Percentiles rank a stretch among this genome's conserved stretches.
Conservation (phyloP, 2,113 vertebrate genomes). For the Hippoglossus stenolepis region DNA sequence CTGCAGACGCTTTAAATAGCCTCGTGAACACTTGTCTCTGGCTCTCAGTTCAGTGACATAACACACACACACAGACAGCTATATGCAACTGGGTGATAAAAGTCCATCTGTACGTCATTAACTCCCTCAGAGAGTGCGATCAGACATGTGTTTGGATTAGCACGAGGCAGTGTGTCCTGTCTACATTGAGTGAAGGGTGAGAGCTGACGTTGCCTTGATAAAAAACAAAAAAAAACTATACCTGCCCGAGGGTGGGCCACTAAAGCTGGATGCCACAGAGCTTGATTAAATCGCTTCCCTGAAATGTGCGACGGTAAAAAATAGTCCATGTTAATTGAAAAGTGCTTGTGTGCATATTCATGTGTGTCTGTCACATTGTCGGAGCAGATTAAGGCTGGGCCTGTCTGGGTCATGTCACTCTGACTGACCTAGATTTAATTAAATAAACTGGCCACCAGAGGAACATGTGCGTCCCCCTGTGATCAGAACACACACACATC, state of each 20-base stretch:
- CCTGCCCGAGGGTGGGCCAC: too few species aligned
- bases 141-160: constrained; percentile 44
- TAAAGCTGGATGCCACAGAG: neutral
- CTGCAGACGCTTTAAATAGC: constrained; percentile 45
- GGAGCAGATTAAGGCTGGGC: constrained; percentile 50
- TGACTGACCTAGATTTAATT: constrained; percentile 55
- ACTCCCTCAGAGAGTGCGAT: neutral
- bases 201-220: constrained; percentile 47
- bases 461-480: neutral
- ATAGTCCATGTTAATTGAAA: constrained; percentile 47
- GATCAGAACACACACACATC: constrained; percentile 5
- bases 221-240: too few species aligned
- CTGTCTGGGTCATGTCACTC: constrained; percentile 39
- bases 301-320: constrained; percentile 36
- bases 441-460: constrained; percentile 22
- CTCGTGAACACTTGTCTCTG: constrained; percentile 16
- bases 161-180: constrained; percentile 52
- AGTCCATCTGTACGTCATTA: too few species aligned
- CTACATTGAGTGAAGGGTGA: constrained; percentile 33
- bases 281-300: constrained; percentile 29
- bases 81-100: too few species aligned
- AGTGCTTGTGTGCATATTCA: constrained; percentile 1
- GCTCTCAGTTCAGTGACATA: constrained; percentile 12
- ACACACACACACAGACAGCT: constrained; percentile 17
- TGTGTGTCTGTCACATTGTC: constrained; percentile 59